Base-by-base conservation (phyloP, 1,140 invertebrate genomes). In the Drosophila chauvacae region DNA sequence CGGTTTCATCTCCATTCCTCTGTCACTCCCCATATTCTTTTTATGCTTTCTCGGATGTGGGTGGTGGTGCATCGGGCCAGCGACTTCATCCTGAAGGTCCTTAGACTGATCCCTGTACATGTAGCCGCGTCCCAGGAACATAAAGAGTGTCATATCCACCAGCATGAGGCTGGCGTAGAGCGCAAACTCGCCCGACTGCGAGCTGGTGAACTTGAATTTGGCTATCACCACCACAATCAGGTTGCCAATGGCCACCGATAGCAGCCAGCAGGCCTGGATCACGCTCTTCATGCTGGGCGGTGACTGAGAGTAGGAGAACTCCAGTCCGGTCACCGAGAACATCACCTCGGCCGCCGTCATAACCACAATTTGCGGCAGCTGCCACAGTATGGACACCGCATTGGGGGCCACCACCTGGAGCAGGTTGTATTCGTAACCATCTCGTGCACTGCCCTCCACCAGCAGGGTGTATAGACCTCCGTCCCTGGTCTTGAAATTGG, bases 211-310 rank as follows among this genome's bases (percentile, higher is more conserved):
- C 58, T 91, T 86, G 4, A 90, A 56, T 48, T 92, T 93, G 3
- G 94, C 96, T 10, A 97, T 96, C 44, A 99, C 94, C 26, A 99
- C 95, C 3, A 99, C 95, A 7, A 99, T 96, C 1, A 98, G 92
- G 93, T 99, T 98, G n/a, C 98, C 98, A 85, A 98, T 95, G 1
- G 98, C 97, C 2, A 96, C 96, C 1, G 98, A 98, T 1, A 99
- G 92, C 7, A 98, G 93, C 97, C 98, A 99, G 1, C 95, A 94
- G 4, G 98, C 97, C 92, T 97, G 96, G 2, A 99, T 84, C 1
- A 99, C 95, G 0, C 97, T 97, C 91, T 98, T 99, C 97, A 99
- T 98, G 68, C 95, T 96, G 5, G 93, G 90, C 0, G 98, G 98
- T 6, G 98, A 97, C 94, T 98, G 95, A 0, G 95, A 95, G 92